A percentile compares a stretch with the other conserved stretches of the same genome.
These are phyloP conservation scores for Aldabrachelys gigantea DNA, from an alignment of 2,113 vertebrate genomes.

Conservation along the genomic window DNA sequence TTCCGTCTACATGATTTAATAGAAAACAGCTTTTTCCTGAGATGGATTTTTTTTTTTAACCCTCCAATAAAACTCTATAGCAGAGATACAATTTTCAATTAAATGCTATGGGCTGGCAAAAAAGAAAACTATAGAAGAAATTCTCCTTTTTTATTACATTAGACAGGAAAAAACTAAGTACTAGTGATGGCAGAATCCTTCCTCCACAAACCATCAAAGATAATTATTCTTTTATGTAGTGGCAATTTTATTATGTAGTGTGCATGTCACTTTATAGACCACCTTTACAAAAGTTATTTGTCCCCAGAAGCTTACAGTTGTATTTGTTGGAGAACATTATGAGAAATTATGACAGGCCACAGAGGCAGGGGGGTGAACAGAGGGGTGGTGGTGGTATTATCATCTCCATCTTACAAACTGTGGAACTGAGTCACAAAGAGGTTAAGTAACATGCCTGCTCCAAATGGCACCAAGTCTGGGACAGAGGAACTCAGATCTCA, in stretches of 20 bases:
- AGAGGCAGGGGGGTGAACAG: too few relatives aligned
- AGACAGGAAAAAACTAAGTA: not conserved
- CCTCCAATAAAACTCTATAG: not conserved
- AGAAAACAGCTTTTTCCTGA: not conserved
- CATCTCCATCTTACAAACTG: not conserved
- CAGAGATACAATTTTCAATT: not conserved
- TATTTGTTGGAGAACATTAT: not conserved
- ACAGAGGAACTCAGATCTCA: not conserved
- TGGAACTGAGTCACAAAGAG: not conserved
- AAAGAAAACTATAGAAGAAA: not conserved
- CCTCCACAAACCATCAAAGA: not conserved
- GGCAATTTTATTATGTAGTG: not conserved
- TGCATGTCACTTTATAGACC: not conserved
- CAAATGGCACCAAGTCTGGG: not conserved
- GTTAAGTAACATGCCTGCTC: not conserved
- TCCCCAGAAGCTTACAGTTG: not conserved
- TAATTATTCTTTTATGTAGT: not conserved
- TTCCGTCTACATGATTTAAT: fast-evolving
- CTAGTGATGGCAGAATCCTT: not conserved
- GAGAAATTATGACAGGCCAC: not conserved
- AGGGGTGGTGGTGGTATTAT: not conserved
- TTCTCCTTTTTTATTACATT: not conserved
- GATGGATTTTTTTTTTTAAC: not conserved
- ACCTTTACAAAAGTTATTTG: not conserved
- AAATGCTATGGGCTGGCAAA: not conserved